Evolutionary conservation across 2,797 vertebrate species (phyloP), one percentile per base, ranked within the genome.

Genomic region (Oreonectes daqikongensis): DNA sequence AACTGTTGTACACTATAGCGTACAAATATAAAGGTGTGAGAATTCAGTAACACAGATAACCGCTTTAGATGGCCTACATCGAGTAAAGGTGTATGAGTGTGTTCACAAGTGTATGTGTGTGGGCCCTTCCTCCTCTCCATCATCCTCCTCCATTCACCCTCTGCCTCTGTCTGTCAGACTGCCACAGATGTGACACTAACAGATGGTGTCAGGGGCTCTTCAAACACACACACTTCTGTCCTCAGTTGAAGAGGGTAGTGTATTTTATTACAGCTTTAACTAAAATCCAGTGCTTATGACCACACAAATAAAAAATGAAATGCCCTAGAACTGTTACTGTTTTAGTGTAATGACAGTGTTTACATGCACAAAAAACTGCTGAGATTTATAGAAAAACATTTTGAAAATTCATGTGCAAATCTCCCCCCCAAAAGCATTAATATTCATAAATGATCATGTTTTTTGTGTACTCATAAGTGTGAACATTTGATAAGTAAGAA

Each of bases 151-250:
- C 53, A 20, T 50, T 65, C 77, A 35, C 28, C 35, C 57, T 68
- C 30, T 59, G n/a, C 42, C 26, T 64, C 40, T 12, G 14, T 42
- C 46, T 63, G 63, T 68, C 30, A 48, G 46, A 4, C 46, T 11
- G 4, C 15, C 73, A 53, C 64, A 74, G 66, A 77, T 28, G 63
- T 80, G 68, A 75, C 78, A 71, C 24, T 32, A 70, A 40, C 78
- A 78, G 68, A 75, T 83, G 65, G 32, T 59, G 60, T 74, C 80
- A 60, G 26, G 32, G 22, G 48, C 69, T 70, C 50, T 73, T 61
- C 70, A 40, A 28, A 68, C 65, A 63, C 26, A 46, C 70, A 79
- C 65, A 64, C 32, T 32, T 32, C 3, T 32, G 52, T 55, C 24
- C 22, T 24, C 1, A 24, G 22, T n/a, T n/a, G n/a, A n/a, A n/a